These are phyloP conservation scores for Masticophis lateralis DNA, from an alignment of 2,797 vertebrate genomes.

Conservation along the genomic window DNA sequence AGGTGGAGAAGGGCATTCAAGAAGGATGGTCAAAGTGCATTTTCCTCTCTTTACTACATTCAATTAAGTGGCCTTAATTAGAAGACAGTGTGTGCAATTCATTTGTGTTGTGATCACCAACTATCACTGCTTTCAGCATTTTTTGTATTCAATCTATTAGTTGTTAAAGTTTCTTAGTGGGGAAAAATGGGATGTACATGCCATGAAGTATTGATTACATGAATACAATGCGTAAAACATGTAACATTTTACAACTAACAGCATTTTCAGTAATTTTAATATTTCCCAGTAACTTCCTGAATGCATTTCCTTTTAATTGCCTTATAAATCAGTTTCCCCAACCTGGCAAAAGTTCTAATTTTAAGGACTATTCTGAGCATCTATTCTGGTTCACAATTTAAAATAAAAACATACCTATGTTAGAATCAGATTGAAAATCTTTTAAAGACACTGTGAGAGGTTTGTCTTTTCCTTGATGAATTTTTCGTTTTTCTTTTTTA, in stretches of 20 bases:
- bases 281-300: not conserved
- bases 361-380: slow-evolving; percentile 9
- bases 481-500: slow-evolving; percentile 92
- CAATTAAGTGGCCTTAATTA: not conserved
- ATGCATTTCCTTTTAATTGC: not conserved
- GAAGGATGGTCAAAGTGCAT: not conserved
- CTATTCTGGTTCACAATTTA: not conserved
- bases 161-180: not conserved
- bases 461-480: slow-evolving; percentile 89
- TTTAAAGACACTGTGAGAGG: slow-evolving; percentile 88
- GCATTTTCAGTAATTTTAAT: not conserved
- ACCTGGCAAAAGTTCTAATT: slow-evolving; percentile 5
- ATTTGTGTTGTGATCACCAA: not conserved
- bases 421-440: slow-evolving; percentile 89
- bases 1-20: not conserved
- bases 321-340: slow-evolving; percentile 8
- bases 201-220: not conserved
- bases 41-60: not conserved
- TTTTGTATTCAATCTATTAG: not conserved
- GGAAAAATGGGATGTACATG: not conserved
- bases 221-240: too few species aligned
- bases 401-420: slow-evolving; percentile 53
- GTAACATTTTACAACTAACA: not conserved
- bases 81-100: not conserved
- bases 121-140: not conserved